These are phyloP conservation scores for Deilephila elpenor DNA, from an alignment of 2,888 invertebrate species.

Conservation along the genomic window DNA sequence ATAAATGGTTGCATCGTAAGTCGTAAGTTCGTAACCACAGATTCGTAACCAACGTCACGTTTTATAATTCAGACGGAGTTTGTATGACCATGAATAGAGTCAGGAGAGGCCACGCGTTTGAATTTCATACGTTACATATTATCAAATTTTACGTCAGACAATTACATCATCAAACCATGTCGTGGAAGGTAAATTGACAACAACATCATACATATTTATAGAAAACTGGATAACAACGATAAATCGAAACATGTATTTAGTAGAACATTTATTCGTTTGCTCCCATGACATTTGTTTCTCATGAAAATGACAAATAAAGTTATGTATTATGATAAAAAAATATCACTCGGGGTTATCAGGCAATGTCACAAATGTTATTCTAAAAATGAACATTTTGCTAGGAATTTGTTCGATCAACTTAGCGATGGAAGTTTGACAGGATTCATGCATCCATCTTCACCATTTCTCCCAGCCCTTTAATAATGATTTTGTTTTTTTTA, in stretches of 20 bases:
- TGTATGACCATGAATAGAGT: constrained; percentile 56
- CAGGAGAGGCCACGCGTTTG: constrained; percentile 39
- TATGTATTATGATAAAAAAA: background rate
- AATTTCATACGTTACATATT: constrained; percentile 49
- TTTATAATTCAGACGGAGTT: constrained; percentile 50
- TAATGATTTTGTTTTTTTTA: too few species aligned
- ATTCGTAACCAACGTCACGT: constrained; percentile 36
- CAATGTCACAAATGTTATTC: background rate
- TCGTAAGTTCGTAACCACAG: background rate
- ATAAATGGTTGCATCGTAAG: constrained; percentile 33
- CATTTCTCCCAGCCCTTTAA: too few species aligned
- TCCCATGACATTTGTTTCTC: background rate
- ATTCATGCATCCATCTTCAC: too few species aligned
- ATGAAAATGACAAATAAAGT: background rate
- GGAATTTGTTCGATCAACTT: too few species aligned
- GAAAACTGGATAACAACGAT: constrained; percentile 30
- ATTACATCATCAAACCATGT: constrained; percentile 46
- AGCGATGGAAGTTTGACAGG: too few species aligned
- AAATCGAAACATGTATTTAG: constrained; percentile 18
- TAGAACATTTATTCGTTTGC: background rate
- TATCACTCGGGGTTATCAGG: background rate
- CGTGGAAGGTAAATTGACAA: constrained; percentile 29
- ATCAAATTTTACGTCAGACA: constrained; percentile 47
- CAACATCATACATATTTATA: constrained; percentile 47
- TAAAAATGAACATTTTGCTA: too few species aligned